These are phyloP conservation scores for Magallana gigas DNA, from an alignment of 1,140 invertebrate species.

Conservation along the genomic window DNA sequence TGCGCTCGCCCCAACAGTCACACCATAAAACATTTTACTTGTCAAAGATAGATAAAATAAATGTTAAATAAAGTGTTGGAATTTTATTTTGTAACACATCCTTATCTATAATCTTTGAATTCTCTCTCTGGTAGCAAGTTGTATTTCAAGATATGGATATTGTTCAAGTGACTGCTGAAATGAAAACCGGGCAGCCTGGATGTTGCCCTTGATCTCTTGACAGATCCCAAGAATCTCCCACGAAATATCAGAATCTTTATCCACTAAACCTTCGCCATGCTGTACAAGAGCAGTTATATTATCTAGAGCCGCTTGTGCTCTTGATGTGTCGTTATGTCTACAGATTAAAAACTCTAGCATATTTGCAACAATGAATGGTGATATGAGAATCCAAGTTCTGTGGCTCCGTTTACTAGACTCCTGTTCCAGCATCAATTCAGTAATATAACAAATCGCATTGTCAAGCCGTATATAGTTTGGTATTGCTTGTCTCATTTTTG, in stretches of 20 bases:
- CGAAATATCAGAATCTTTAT: too few species aligned
- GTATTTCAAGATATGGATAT: slow-evolving; percentile 4
- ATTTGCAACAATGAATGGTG: neutral
- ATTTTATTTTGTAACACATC: too few species aligned
- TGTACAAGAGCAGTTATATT: too few species aligned
- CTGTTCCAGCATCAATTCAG: too few species aligned
- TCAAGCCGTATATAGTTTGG: neutral
- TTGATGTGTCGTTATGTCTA: neutral
- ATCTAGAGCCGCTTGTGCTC: too few species aligned
- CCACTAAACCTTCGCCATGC: too few species aligned
- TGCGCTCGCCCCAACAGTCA: too few species aligned
- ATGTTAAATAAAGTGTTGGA: too few species aligned
- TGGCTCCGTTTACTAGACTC: neutral
- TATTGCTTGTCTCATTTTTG: neutral
- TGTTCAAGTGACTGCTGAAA: neutral
- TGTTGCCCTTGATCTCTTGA: neutral
- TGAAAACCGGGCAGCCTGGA: neutral
- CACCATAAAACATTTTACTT: too few species aligned
- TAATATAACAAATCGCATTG: too few species aligned
- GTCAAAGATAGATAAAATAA: too few species aligned
- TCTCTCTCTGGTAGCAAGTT: neutral
- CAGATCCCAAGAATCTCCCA: slow-evolving; percentile 15
- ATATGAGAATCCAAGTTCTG: neutral
- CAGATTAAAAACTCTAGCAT: neutral
- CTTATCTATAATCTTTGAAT: neutral